Conservation (phyloP, 2,888 invertebrate species). For the Sicus ferrugineus region DNA sequence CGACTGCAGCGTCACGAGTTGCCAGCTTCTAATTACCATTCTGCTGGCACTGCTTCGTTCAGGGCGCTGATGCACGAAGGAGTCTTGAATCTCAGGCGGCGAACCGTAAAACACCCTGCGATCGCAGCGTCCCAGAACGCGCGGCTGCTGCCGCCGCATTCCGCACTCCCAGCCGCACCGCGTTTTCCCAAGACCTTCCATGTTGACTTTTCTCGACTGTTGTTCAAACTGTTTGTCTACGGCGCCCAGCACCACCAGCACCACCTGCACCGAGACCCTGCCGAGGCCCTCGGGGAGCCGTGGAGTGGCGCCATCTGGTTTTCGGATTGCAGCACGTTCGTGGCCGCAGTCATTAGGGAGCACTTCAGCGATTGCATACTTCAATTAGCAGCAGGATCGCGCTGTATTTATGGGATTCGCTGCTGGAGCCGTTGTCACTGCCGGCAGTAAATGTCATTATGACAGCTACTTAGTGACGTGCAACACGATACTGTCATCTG, state of each 20-base stretch:
- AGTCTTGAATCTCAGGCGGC: constrained; percentile 23
- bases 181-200: background rate
- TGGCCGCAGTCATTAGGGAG: constrained; percentile 9
- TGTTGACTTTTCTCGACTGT: constrained; percentile 24
- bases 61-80: background rate
- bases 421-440: background rate
- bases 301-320: constrained; percentile 21
- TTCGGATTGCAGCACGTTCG: constrained; percentile 1
- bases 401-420: background rate
- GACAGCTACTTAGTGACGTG: constrained; percentile 9
- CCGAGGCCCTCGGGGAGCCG: background rate
- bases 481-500: background rate
- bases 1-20: background rate
- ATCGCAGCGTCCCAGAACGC: background rate
- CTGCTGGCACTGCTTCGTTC: background rate
- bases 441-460: constrained; percentile 19
- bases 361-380: too few relatives aligned
- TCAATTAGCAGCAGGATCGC: constrained; percentile 17
- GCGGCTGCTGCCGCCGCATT: background rate
- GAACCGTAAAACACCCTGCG: constrained; percentile 22
- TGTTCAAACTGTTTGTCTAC: constrained; percentile 13
- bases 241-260: background rate
- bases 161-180: background rate
- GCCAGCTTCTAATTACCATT: constrained; percentile 28
- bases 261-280: background rate